These are phyloP conservation scores for Ceratosolen fusciceps DNA, from an alignment of 1,140 invertebrate genomes.

Conservation along the genomic window DNA sequence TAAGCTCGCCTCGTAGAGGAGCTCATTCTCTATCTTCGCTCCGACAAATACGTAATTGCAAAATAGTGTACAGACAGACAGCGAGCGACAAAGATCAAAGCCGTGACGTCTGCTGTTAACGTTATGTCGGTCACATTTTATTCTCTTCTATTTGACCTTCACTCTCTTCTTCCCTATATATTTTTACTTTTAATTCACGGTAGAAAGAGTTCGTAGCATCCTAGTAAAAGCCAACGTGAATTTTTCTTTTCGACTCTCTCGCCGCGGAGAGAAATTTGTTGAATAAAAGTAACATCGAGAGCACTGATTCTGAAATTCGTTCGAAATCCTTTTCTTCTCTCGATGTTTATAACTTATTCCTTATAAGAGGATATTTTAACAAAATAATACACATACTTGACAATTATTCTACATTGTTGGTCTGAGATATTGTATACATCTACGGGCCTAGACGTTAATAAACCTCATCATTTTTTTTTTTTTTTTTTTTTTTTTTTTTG, in stretches of 20 bases:
- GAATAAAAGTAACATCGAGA: neutral
- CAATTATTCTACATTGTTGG: no score
- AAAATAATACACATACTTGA: no score
- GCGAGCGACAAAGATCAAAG: neutral
- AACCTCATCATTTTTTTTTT: no score
- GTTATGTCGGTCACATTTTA: no score
- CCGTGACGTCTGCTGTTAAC: neutral
- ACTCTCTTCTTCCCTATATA: neutral
- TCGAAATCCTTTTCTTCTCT: no score
- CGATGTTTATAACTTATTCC: no score
- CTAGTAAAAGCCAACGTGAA: neutral
- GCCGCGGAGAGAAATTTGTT: neutral
- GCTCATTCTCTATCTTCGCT: neutral
- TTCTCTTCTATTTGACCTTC: neutral
- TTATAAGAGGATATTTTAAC: no score
- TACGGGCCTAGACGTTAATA: no score
- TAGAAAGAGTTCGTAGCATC: neutral
- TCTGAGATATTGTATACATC: no score
- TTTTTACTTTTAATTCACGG: neutral
- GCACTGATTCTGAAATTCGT: no score
- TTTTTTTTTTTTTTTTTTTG: no score
- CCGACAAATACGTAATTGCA: neutral
- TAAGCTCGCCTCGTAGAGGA: neutral
- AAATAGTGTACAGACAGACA: conserved; percentile 4
- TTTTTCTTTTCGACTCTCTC: neutral